Evolutionary conservation across 2,113 vertebrate genomes (phyloP).

Genomic region (Eulemur rufifrons): DNA sequence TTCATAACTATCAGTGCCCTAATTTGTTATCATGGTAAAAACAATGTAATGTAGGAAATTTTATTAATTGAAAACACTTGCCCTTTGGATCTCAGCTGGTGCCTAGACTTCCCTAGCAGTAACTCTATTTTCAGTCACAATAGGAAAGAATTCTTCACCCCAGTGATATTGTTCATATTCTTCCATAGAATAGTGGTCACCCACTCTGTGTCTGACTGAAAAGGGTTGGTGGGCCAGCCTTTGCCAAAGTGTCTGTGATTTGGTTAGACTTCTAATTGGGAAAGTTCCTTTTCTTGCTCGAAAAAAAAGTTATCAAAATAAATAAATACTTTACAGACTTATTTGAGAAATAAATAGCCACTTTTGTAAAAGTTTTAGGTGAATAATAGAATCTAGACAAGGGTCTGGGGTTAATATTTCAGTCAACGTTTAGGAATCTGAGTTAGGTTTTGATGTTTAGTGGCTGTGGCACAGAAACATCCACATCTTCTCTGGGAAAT

Average conservation of each 20-base stretch:
- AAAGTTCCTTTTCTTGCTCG: neutral
- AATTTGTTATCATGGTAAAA: neutral
- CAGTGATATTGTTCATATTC: neutral
- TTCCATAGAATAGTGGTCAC: neutral
- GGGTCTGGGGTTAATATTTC: neutral
- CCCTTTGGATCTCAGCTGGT: neutral
- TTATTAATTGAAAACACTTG: neutral
- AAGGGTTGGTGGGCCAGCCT: rapidly evolving
- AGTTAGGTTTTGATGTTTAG: neutral
- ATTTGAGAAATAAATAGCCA: neutral
- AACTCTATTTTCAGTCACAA: neutral
- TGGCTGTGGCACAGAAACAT: neutral
- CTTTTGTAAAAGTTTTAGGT: neutral
- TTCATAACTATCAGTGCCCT: neutral
- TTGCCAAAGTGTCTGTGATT: neutral
- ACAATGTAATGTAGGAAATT: neutral
- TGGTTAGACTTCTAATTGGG: neutral
- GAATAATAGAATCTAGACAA: neutral
- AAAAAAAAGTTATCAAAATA: neutral
- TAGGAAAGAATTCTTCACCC: neutral
- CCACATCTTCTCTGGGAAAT: neutral
- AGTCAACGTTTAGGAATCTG: neutral
- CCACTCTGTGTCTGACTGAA: neutral
- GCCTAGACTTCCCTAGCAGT: neutral
- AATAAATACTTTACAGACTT: neutral